Conservation (phyloP, 2,113 vertebrate genomes). For the Cynocephalus volans region DNA sequence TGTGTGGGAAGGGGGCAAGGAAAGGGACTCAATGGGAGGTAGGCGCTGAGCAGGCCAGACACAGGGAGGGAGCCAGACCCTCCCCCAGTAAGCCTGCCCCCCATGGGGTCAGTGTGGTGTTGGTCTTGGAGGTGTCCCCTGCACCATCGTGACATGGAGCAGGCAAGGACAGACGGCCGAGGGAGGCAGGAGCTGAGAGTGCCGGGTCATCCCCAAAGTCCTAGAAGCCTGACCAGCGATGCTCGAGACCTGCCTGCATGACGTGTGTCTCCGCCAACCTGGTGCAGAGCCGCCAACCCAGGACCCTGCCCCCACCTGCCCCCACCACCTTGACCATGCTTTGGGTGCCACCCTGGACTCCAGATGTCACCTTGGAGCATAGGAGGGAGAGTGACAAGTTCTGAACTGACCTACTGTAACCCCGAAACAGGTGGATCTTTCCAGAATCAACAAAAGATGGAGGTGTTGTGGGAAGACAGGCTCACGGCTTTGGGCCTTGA, state of each 20-base stretch:
- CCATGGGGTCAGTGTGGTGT: background rate
- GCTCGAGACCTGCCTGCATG: accelerated
- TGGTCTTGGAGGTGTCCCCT: background rate
- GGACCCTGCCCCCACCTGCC: too few relatives aligned
- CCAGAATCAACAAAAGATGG: background rate
- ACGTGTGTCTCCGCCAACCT: accelerated
- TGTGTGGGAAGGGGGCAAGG: accelerated
- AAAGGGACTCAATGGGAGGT: background rate
- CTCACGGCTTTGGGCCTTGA: accelerated
- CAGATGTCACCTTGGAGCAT: background rate
- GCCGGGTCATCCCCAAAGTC: accelerated
- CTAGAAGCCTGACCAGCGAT: background rate
- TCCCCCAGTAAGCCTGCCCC: accelerated
- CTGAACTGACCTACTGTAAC: accelerated
- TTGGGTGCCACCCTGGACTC: background rate
- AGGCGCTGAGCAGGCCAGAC: background rate
- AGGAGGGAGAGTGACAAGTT: background rate
- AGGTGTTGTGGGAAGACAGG: accelerated
- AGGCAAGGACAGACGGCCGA: background rate
- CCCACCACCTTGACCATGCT: background rate
- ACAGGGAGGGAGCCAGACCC: background rate
- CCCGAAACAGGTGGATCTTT: too few relatives aligned
- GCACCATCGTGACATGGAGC: accelerated
- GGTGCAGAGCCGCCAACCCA: accelerated
- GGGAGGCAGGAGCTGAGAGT: background rate